Evolutionary conservation across 1,140 invertebrate genomes (phyloP), one percentile per base, ranked within the genome.

Genomic region (Drosophila truncata): DNA sequence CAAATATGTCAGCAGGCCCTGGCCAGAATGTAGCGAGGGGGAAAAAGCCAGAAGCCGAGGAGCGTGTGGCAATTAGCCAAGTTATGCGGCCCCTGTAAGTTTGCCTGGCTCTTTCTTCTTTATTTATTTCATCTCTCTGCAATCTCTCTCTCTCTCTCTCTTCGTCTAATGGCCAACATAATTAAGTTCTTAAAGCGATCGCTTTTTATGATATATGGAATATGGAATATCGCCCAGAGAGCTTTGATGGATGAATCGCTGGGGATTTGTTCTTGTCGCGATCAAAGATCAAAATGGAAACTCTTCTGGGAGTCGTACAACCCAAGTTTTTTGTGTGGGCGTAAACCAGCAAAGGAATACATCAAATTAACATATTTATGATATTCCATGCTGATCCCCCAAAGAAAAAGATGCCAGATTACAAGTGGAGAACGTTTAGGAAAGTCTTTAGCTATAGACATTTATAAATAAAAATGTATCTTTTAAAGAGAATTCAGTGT

Each of bases 11-110:
- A 87, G 84, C 82, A 78, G 82, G 52, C 35, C 52, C 66, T 7
- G 65, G 16, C 47, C 47, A 59, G 54, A 41, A 35, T 29, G 47
- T 27, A 8, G 27, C 37, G 23, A n/a, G 23, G 47, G 47, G 44
- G 57, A 35, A 65, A 65, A 66, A 49, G 37, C 46, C 23, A 69
- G 65, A 69, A 50, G 67, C 67, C 55, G 63, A 20, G 66, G 49
- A 67, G 63, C 84, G 80, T 87, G 83, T 87, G 83, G 83, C 84
- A 87, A 87, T 87, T 87, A 88, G 83, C 83, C 85, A 88, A 87
- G 80, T 87, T 88, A 87, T 88, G 80, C 54, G 84, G 76, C 79
- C 79, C 69, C 57, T 76, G 41, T 41, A 64, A 64, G 72, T 57
- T 54, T 44, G 35, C 35, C 35, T 33, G 64, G 14, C 11, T 50